phyloP scores from a whole-genome alignment of 2,888 invertebrate species.

The Lampropteryx suffumata region DNA sequence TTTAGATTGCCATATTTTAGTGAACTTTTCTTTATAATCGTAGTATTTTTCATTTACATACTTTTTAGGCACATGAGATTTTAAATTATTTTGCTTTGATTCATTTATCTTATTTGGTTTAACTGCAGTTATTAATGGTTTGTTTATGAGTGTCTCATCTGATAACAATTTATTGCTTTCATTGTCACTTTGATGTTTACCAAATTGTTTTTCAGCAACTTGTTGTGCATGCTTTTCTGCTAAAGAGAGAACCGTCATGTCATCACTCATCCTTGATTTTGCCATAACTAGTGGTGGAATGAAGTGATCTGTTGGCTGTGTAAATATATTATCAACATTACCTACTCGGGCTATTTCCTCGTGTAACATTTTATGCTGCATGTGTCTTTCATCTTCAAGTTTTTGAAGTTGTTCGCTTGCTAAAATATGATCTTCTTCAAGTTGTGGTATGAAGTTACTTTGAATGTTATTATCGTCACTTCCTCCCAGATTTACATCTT shows the following conservation, averaged over 20 bases:
- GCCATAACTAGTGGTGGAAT: conserved; percentile 80
- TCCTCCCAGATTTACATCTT: conserved; percentile 50
- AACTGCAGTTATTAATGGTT: conserved; percentile 35
- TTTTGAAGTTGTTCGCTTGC: conserved; percentile 59
- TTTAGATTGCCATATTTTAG: conserved; percentile 39
- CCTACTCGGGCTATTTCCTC: conserved; percentile 71
- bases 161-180: conserved; percentile 39
- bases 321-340: conserved; percentile 75
- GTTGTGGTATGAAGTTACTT: conserved; percentile 65
- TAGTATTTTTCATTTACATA: conserved; percentile 56
- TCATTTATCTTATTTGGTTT: conserved; percentile 40
- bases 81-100: conserved; percentile 51
- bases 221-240: conserved; percentile 77
- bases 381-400: conserved; percentile 65
- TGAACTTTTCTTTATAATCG: conserved; percentile 51
- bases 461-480: conserved; percentile 59
- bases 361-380: conserved; percentile 71
- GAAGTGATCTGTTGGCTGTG: conserved; percentile 77
- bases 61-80: conserved; percentile 62
- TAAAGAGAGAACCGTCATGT: conserved; percentile 76
- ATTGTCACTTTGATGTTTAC: conserved; percentile 40
- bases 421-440: conserved; percentile 50
- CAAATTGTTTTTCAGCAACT: conserved; percentile 57
- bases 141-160: conserved; percentile 36
- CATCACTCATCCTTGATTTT: conserved; percentile 75